Base-by-base conservation (phyloP, 92 coral and sea anemone genomes). In the Pocillopora grandis region DNA sequence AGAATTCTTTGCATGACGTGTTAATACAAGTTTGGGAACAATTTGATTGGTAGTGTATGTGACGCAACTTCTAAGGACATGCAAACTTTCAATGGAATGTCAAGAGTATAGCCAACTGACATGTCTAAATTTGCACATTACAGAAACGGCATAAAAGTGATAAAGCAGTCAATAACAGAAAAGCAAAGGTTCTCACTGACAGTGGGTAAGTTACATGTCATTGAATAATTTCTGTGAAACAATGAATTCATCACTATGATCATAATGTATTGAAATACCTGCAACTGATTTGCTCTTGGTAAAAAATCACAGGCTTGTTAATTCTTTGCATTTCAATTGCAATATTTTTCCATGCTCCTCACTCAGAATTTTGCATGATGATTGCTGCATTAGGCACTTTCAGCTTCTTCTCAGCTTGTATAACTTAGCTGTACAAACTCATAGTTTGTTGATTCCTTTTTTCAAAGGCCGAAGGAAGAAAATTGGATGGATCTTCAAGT, bases 131-230 rank as follows among this genome's bases (percentile, higher is more conserved):
- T 20, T 61, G 18, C 16, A 10, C 33, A 19, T 63, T 72, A 37
- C 76, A 97, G 99, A 93, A 92, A 73, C 90, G 99, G 36, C 99
- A 97, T 67, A 90, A 75, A 55, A 94, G 93, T 84, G 99, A 97
- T 71, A 84, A 87, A 57, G 94, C 72, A 49, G 99, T 97, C 14
- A 94, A 94, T 76, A 94, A 92, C 76, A 90, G 96, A 66, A 96
- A 94, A 77, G 88, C 95, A 58, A 92, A 96, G 58, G 93, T 94
- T 21, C 84, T 96, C 72, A 20, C 86, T 62, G 76, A 82, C 69
- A 87, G 85, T 62, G 84, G 98, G 91, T 90, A 89, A 19, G n/a
- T 16, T 27, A 64, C 21, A 62, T 62, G 21, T 5, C 66, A 16
- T 8, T 62, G n/a, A 62, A 10, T 20, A 6, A 0, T 64, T 64